These are phyloP conservation scores for Dendrophyllia cribrosa DNA, from an alignment of 64 coral and sea anemone genomes.

Conservation along the genomic window DNA sequence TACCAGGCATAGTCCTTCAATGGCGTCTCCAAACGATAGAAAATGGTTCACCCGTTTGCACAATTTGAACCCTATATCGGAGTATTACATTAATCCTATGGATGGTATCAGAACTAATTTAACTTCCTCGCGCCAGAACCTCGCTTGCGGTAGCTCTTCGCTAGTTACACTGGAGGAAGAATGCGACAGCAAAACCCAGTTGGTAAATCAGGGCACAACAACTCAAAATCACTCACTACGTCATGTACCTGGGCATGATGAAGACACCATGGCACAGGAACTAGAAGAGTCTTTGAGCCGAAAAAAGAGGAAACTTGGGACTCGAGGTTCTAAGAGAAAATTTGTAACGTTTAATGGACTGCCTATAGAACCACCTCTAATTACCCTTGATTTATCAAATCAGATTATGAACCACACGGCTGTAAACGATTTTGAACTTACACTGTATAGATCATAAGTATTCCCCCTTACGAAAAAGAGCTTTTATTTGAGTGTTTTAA, in stretches of 20 bases:
- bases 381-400: slow-evolving; percentile 12
- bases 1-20: background rate
- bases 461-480: no score
- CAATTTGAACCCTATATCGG: slow-evolving; percentile 17
- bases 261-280: no score
- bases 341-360: slow-evolving; percentile 22
- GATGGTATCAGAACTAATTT: background rate
- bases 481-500: no score
- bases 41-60: background rate
- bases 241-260: no score
- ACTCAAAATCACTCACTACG: background rate
- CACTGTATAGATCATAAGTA: background rate
- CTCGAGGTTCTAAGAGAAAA: background rate
- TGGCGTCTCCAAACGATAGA: background rate
- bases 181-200: background rate
- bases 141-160: background rate
- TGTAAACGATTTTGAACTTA: background rate
- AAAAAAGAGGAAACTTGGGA: background rate
- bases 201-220: background rate
- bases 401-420: background rate
- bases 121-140: no score
- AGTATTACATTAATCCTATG: background rate
- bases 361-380: slow-evolving; percentile 21
- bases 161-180: no score
- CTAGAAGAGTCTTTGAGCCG: no score